Evolutionary conservation across 2,888 invertebrate genomes (phyloP).

Genomic region (Ptychoptera contaminata): DNA sequence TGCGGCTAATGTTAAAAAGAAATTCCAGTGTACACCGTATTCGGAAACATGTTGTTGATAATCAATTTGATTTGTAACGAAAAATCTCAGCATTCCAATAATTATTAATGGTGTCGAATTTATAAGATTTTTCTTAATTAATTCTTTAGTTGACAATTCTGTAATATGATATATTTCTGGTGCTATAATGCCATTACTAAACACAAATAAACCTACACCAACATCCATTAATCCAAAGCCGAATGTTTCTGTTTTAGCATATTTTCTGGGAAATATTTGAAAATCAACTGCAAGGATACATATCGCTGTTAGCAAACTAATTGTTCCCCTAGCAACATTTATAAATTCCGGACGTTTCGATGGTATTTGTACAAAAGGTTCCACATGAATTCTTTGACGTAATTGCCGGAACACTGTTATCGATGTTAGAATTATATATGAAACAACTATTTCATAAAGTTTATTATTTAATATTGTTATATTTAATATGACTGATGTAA

Average conservation of each 20-base stretch:
- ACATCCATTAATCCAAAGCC: constrained; percentile 90
- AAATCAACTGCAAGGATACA: constrained; percentile 94
- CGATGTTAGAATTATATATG: constrained; percentile 11
- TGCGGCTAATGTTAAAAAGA: constrained; percentile 82
- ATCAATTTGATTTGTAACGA: constrained; percentile 44
- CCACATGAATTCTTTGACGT: constrained; percentile 5
- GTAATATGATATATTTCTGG: constrained; percentile 14
- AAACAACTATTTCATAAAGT: constrained; percentile 16
- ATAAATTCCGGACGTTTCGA: constrained; percentile 33
- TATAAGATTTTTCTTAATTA: constrained; percentile 16
- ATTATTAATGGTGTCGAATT: constrained; percentile 32
- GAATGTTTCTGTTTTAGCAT: constrained; percentile 74
- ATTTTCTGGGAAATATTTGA: constrained; percentile 61
- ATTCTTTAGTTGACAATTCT: constrained; percentile 4
- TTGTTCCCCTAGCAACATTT: constrained; percentile 51
- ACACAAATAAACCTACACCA: constrained; percentile 79
- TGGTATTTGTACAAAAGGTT: constrained; percentile 17
- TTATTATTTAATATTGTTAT: constrained; percentile 37
- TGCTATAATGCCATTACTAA: constrained; percentile 64
- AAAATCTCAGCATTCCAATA: constrained; percentile 46
- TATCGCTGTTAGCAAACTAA: constrained; percentile 56
- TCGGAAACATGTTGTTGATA: constrained; percentile 84
- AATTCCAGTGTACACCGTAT: constrained; percentile 97
- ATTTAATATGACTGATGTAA: constrained; percentile 37
- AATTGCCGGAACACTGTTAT: constrained; percentile 7